Percentiles rank a stretch among this genome's conserved stretches.
Conservation (phyloP, 2,797 vertebrate species). For the Phoxinus dragarum region DNA sequence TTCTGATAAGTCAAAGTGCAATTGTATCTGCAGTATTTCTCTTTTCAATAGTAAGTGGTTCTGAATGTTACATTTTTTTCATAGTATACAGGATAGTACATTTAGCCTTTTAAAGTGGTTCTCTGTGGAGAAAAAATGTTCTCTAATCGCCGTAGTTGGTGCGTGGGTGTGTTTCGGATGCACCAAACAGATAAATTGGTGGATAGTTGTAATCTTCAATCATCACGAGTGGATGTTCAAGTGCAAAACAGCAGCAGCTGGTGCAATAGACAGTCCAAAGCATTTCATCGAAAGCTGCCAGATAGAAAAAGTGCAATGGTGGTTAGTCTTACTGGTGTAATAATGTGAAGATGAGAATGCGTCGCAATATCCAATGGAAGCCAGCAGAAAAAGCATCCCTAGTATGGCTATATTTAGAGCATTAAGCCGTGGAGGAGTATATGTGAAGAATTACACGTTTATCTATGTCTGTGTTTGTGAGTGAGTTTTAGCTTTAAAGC, state of each 20-base stretch:
- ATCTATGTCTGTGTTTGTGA: constrained; percentile 27
- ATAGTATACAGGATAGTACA: constrained; percentile 20
- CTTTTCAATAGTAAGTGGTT: constrained; percentile 38
- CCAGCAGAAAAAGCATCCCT: not conserved
- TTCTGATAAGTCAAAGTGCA: constrained; percentile 31
- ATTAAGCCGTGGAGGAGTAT: not conserved
- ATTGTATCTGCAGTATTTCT: constrained; percentile 50
- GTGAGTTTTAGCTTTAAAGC: constrained; percentile 45
- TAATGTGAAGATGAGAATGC: not conserved
- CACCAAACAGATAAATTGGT: constrained; percentile 8
- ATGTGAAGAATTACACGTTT: constrained; percentile 11
- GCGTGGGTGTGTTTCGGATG: constrained; percentile 37
- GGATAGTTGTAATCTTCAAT: constrained; percentile 29
- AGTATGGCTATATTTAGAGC: not conserved
- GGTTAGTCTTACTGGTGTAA: constrained; percentile 18
- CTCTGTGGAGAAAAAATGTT: constrained; percentile 27
- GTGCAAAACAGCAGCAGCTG: constrained; percentile 30
- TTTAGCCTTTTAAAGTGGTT: constrained; percentile 32
- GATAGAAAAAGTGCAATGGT: constrained; percentile 30
- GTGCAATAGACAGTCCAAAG: constrained; percentile 33
- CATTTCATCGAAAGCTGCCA: constrained; percentile 37
- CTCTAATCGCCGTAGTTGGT: constrained; percentile 19
- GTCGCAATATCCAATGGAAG: not conserved
- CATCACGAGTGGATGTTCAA: constrained; percentile 30
- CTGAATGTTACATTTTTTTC: constrained; percentile 25